Base-by-base conservation (phyloP, 2,888 invertebrate genomes). In the Polymixis lichenea region DNA sequence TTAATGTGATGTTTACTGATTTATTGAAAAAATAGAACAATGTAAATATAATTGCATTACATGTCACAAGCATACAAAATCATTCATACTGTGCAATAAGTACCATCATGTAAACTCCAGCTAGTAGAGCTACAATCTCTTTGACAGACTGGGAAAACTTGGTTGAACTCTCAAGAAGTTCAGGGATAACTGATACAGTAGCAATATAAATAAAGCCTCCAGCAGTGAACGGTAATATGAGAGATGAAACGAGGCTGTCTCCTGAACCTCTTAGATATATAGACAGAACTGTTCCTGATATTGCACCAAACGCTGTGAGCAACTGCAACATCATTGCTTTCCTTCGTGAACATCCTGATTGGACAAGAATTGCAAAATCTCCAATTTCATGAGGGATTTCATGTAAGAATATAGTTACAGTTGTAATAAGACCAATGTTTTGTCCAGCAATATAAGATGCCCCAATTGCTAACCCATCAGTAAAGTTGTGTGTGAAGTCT, bases 171-270 rank as follows among this genome's bases (percentile, higher is more conserved):
- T 98, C 98, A 85, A 99, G 97, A 66, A 99, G 97, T 95, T 99
- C 99, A 15, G 99, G 99, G 91, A 99, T 98, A 38, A 99, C 99
- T 83, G 99, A 99, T 0, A 99, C 99, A 28, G 99, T 99, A 32
- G 99, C 99, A 89, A 99, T 99, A 94, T 99, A 99, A 93, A 99
- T 99, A 93, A 99, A 99, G n/a, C 99, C 99, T 84, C 99, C 99
- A 62, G 99, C 99, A 43, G 99, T 99, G 90, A 99, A 99, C 22
- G 99, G 99, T 75, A 99, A 96, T 72, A 99, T 98, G 97, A 99
- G 99, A 11, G 98, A 97, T 17, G 98, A 98, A 2, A 98, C 98
- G 80, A 98, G 94, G 77, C 98, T 98, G 91, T 97, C 97, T 88
- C 97, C 93, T 56, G 97, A 96, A 71, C 98, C 99, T 91, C 98